Conservation (phyloP, 2,888 invertebrate genomes). For the Deladenus siricidicola region DNA sequence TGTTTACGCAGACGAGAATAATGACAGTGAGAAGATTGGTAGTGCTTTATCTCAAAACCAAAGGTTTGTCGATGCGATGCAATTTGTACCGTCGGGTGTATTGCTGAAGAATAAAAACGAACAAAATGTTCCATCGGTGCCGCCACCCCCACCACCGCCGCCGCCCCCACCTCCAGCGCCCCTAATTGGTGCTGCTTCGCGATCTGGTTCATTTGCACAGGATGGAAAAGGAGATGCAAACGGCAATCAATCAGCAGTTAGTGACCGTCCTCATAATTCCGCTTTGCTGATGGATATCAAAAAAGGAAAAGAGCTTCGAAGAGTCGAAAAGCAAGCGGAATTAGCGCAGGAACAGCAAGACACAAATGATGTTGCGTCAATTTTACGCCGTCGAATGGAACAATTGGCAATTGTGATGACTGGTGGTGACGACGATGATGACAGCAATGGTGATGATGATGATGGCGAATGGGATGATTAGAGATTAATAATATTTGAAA, state of each 20-base stretch:
- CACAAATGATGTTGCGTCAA: constrained; percentile 50
- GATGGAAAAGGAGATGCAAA: not conserved
- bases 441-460: constrained; percentile 23
- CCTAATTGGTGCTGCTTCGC: not conserved
- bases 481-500: too few species aligned
- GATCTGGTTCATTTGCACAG: not conserved
- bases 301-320: constrained; percentile 43
- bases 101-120: not conserved
- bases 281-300: constrained; percentile 45
- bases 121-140: constrained; percentile 27
- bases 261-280: not conserved
- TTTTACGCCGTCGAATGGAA: constrained; percentile 48
- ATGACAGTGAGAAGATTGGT: too few species aligned
- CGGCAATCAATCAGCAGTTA: not conserved
- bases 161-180: constrained; percentile 21
- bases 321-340: constrained; percentile 41
- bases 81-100: constrained; percentile 2
- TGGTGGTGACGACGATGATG: constrained; percentile 3
- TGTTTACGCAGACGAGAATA: too few species aligned
- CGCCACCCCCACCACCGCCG: constrained; percentile 45
- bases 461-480: constrained; percentile 39
- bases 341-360: constrained; percentile 33
- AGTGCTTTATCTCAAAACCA: too few species aligned
- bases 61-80: constrained; percentile 1
- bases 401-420: constrained; percentile 27